Base-by-base conservation (phyloP, 1,140 invertebrate genomes). In the Nixonia krombeini region DNA sequence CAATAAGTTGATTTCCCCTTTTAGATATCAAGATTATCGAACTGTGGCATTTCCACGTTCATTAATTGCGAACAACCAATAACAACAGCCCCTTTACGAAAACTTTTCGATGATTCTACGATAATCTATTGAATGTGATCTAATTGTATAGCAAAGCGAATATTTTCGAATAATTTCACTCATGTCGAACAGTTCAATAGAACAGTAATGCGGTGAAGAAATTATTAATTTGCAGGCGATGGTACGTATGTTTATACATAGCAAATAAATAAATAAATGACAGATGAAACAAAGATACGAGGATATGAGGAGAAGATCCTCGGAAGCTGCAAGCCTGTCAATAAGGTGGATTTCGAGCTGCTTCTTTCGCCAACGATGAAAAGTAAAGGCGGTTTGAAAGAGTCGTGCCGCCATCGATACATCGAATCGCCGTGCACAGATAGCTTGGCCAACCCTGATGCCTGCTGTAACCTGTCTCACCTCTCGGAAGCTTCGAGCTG, bases 261-360 rank as follows among this genome's bases (percentile, higher is more conserved):
- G 2, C 21, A 2, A 21, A 21, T 2, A 21, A 21, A 21, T 21
- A 21, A 21, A 21, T 21, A 21, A 21, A n/a, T n/a, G 29, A 31
- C 3, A 3, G 23, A 8, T 25, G 23, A 3, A 35, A 6, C 26
- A 2, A 9, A 8, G 31, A 33, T 9, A 13, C 16, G 16, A 6
- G 46, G 31, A 62, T 49, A 40, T 26, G 40, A 49, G 31, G 49
- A 51, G 23, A 38, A 57, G 46, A 70, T 74, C 73, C 65, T 77
- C 76, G 62, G 75, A 67, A 81, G 76, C 75, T 55, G 49, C 61
- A 64, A 74, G 64, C 51, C 73, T 80, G 76, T 81, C 79, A 76
- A 73, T 75, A 78, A 77, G 59, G 62, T 68, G 61, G 52, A 78
- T 75, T 75, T 73, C 68, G 25, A 57, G 63, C 52, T 18, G 65